Base-by-base conservation (phyloP, 1,140 invertebrate species). In the Drosophila subobscura region DNA sequence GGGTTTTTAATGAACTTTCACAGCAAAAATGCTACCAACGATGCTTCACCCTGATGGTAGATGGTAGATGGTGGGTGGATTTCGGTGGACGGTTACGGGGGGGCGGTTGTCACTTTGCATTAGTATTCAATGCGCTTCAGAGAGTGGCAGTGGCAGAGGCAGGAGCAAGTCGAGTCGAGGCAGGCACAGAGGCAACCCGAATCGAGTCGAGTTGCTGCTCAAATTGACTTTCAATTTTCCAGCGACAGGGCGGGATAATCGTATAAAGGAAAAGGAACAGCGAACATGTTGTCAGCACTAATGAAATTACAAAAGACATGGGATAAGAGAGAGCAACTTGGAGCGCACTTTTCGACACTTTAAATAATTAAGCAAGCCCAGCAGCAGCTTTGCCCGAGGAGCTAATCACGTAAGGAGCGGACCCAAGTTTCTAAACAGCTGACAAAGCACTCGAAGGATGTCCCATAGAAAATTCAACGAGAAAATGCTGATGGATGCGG, bases 301-400 rank as follows among this genome's bases (percentile, higher is more conserved):
- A 85, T 85, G 81, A 80, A 85, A 86, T 85, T 86, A 86, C 79
- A 85, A 59, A 25, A 56, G 52, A 50, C 52, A 44, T 33, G 37
- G 16, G 16, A 50, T 37, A 6, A 25, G 37, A 14, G 25, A 12
- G n/a, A 14, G 25, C 49, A 47, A 42, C 10, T 6, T 22, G 4
- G 22, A 57, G 41, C 5, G 49, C 6, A 51, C 27, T 6, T 16
- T 29, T 33, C 44, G 25, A 73, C 79, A 85, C 71, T 79, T 83
- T 68, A 65, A 84, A 79, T 85, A 85, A 84, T 85, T 79, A 79
- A 67, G 63, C 50, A 51, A 41, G 49, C 53, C n/a, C 12, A 56
- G 55, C 23, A 45, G 6, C 50, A 12, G 44, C 4, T 10, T 33
- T 10, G 16, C 8, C 3, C 2, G n/a, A 51, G 23, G 29, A 50